Evolutionary conservation across 2,113 vertebrate species (phyloP).

Genomic region (Capreolus pygargus): DNA sequence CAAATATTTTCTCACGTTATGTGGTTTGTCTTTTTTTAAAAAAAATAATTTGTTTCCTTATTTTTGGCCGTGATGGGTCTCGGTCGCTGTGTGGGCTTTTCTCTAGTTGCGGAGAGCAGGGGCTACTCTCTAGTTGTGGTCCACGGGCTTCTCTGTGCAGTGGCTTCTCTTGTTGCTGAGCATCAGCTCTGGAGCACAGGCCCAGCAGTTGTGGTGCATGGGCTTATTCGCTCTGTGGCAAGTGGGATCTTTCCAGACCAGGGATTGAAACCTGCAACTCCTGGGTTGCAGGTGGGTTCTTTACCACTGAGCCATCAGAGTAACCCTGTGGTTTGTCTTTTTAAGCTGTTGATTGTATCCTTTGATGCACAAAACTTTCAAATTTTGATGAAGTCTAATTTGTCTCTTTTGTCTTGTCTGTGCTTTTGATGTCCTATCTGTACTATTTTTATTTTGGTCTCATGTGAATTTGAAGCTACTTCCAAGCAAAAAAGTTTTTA

Average conservation of each 20-base stretch:
- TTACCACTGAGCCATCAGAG: neutral
- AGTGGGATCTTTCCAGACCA: neutral
- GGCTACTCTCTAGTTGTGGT: neutral
- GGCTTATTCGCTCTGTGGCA: neutral
- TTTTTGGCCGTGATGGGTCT: neutral
- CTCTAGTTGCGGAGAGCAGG: neutral
- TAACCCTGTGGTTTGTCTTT: neutral
- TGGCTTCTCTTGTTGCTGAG: neutral
- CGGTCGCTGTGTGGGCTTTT: rapidly evolving
- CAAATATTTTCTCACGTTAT: neutral
- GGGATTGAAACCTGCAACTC: neutral
- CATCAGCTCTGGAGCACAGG: neutral
- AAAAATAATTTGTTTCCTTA: neutral
- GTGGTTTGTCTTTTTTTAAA: neutral
- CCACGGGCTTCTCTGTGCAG: neutral
- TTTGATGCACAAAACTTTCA: neutral
- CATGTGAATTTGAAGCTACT: neutral
- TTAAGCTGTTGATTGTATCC: neutral
- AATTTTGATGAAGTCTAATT: neutral
- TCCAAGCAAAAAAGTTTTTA: neutral
- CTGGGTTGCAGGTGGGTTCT: neutral
- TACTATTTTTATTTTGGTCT: neutral
- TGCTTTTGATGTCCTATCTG: neutral
- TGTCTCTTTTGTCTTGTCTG: neutral
- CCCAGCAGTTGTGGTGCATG: neutral